Evolutionary conservation across 2,797 vertebrate species (phyloP), one percentile per base, ranked within the genome.

Genomic region (Alosa sapidissima): DNA sequence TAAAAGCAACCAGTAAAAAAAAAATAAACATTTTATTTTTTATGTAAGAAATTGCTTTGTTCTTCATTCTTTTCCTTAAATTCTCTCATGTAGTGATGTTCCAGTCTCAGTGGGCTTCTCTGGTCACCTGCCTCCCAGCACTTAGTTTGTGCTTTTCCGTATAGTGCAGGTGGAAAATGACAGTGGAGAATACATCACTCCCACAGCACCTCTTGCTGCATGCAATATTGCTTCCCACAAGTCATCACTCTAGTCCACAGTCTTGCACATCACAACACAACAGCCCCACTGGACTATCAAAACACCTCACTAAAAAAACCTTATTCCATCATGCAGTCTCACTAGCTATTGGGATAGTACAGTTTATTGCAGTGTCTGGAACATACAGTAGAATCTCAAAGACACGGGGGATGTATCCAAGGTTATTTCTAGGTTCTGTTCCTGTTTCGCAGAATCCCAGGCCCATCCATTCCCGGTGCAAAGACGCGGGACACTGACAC

Each of bases 11-110:
- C 91, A 91, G 93, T 93, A 93, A 90, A 94, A 94, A 94, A 58
- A 93, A 93, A 96, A 96, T 95, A 96, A 96, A 96, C 93, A 92
- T 95, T 95, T 95, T 93, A 93, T 94, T 95, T 93, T 94, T 95
- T 93, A 91, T 86, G 88, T 89, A 88, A 82, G 83, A 85, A 85
- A 81, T 81, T 13, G 41, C 5, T 81, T 48, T 52, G 52, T 41
- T 41, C 45, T 36, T 78, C 36, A 5, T 78, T 78, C 6, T 78
- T 78, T 47, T 5, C 41, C 36, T 13, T 47, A 14, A 13, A 65
- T 45, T 45, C 5, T 78, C 16, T 47, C 41, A 14, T 47, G 19
- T 5, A 47, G 41, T 47, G 6, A 9, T 47, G 16, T 13, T 36
- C 24, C 36, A 9, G 4, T 11, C 33, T 33, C 10, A 36, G 28